A percentile compares a stretch with the other conserved stretches of the same genome.
These are phyloP conservation scores for Scaptomyza cyrtandrae DNA, from an alignment of 2,888 invertebrate species.

Conservation along the genomic window DNA sequence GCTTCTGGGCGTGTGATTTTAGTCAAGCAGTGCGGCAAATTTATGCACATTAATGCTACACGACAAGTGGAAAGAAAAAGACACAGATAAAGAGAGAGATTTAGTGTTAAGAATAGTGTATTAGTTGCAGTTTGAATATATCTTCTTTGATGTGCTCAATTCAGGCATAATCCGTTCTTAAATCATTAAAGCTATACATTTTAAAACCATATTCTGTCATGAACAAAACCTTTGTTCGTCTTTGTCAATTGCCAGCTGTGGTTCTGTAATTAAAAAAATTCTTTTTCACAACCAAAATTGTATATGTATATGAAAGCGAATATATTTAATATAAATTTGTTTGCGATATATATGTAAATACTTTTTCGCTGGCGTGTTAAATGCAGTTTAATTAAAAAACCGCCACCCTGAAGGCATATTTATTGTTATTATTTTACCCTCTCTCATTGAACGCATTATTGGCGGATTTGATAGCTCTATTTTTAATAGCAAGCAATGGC, in stretches of 20 bases:
- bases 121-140: slow-evolving; percentile 6
- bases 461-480: slow-evolving; percentile 58
- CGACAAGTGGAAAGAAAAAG: neutral
- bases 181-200: slow-evolving; percentile 43
- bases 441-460: slow-evolving; percentile 50
- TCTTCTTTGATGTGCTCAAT: slow-evolving; percentile 35
- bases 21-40: slow-evolving; percentile 11
- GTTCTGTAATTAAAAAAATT: slow-evolving; percentile 64
- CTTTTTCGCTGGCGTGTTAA: slow-evolving; percentile 19
- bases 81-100: neutral
- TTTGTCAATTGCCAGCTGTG: slow-evolving; percentile 42
- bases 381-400: slow-evolving; percentile 68
- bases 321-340: slow-evolving; percentile 23
- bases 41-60: slow-evolving; percentile 17
- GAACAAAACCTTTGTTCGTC: slow-evolving; percentile 22
- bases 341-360: slow-evolving; percentile 14
- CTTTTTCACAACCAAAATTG: slow-evolving; percentile 14
- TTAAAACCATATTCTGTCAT: slow-evolving; percentile 13
- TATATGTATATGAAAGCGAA: neutral
- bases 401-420: slow-evolving; percentile 44
- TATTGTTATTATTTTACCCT: slow-evolving; percentile 16
- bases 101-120: neutral
- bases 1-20: slow-evolving; percentile 14
- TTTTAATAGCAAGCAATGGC: slow-evolving; percentile 50
- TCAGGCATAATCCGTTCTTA: slow-evolving; percentile 40